These are phyloP conservation scores for Coelogynopora nodosa DNA, from an alignment of 2,888 invertebrate species.

Conservation along the genomic window DNA sequence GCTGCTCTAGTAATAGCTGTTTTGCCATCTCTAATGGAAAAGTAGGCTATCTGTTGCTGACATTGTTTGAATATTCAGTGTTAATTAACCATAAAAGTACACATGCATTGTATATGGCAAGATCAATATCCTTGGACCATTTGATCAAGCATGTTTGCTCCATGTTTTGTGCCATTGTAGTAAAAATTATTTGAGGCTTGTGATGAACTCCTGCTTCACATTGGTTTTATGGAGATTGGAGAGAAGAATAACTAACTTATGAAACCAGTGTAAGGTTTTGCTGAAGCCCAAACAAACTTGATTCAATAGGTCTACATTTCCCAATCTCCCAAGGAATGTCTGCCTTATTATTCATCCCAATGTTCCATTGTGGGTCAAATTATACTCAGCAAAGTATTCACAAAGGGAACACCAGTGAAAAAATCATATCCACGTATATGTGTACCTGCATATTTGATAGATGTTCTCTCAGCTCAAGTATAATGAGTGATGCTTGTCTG, in stretches of 20 bases:
- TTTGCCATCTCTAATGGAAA: too few relatives aligned
- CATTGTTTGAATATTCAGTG: too few relatives aligned
- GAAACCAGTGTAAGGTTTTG: not conserved
- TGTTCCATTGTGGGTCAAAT: not conserved
- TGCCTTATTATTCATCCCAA: conserved; percentile 15
- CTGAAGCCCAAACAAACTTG: not conserved
- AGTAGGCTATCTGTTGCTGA: too few relatives aligned
- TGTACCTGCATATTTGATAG: not conserved
- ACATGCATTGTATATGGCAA: not conserved
- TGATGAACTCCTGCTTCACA: not conserved
- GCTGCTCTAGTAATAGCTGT: too few relatives aligned
- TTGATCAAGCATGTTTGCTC: not conserved
- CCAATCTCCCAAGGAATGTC: not conserved
- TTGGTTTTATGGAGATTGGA: not conserved
- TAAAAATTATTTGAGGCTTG: not conserved
- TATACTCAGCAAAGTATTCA: not conserved
- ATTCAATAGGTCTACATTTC: not conserved
- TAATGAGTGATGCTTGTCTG: conserved; percentile 5
- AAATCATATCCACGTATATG: not conserved
- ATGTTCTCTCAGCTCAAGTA: conserved; percentile 7
- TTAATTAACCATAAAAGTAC: not conserved
- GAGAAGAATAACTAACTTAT: not conserved
- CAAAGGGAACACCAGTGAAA: not conserved
- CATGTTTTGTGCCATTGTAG: not conserved
- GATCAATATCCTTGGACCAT: not conserved